Percentiles rank a stretch among this genome's conserved stretches.
Conservation (phyloP, 1,140 invertebrate species). For the Leptonema lineaticorne region DNA sequence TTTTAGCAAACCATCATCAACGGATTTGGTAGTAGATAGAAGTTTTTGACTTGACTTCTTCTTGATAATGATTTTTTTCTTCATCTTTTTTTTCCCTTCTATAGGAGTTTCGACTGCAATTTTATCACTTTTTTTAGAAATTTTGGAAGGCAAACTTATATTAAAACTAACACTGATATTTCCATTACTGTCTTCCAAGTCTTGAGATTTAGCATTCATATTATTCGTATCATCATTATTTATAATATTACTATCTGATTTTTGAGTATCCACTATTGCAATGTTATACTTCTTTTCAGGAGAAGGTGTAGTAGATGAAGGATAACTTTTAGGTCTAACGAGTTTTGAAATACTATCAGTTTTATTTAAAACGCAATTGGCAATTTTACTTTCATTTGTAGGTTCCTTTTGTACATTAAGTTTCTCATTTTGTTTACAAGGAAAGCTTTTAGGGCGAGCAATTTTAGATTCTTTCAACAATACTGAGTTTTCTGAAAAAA, state of each 20-base stretch:
- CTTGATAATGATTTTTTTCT: constrained; percentile 51
- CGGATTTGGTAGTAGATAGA: constrained; percentile 35
- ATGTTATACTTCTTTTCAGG: constrained; percentile 50
- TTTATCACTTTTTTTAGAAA: constrained; percentile 43
- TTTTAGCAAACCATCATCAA: constrained; percentile 17
- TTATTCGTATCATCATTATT: neutral
- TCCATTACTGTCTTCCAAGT: constrained; percentile 43
- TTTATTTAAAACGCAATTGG: neutral
- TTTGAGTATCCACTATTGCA: constrained; percentile 6
- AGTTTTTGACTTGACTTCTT: constrained; percentile 43
- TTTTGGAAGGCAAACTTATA: constrained; percentile 53
- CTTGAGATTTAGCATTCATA: neutral
- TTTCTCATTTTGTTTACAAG: constrained; percentile 49
- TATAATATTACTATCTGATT: neutral
- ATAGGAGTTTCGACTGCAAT: constrained; percentile 43
- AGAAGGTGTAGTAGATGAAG: constrained; percentile 50
- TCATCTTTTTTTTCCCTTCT: constrained; percentile 48
- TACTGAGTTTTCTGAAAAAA: constrained; percentile 30
- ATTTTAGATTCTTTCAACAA: constrained; percentile 48
- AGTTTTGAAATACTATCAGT: constrained; percentile 53
- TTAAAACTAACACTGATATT: constrained; percentile 56
- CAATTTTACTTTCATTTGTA: constrained; percentile 34
- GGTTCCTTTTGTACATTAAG: constrained; percentile 23
- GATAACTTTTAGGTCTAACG: constrained; percentile 62
- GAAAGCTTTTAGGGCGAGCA: constrained; percentile 52